Evolutionary conservation across 2,113 vertebrate species (phyloP).

Genomic region (Amazona guildingii): DNA sequence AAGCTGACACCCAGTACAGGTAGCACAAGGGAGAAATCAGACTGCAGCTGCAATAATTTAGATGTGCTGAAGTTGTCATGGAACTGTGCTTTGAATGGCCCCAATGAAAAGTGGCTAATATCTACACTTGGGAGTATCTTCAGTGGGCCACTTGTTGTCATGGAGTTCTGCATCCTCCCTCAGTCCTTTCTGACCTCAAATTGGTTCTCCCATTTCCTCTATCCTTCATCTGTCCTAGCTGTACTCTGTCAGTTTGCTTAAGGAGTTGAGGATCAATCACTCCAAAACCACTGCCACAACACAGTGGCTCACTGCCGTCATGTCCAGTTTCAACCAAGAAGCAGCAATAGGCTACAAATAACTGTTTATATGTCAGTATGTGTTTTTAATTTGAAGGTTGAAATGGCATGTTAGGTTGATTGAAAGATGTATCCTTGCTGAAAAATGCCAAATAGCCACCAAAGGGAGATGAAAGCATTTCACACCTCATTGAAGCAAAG

Average conservation of each 20-base stretch:
- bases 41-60: neutral
- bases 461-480: neutral
- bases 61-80: neutral
- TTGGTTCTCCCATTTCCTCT: neutral
- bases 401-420: neutral
- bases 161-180: neutral
- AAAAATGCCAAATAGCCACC: neutral
- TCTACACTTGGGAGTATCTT: neutral
- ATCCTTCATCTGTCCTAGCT: neutral
- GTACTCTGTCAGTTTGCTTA: neutral
- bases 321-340: neutral
- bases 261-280: neutral
- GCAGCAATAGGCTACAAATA: neutral
- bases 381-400: neutral
- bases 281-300: neutral
- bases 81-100: neutral
- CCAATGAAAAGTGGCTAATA: neutral
- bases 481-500: neutral
- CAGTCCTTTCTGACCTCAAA: neutral
- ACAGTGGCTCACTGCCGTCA: neutral
- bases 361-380: neutral
- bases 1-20: neutral
- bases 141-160: neutral
- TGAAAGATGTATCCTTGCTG: neutral
- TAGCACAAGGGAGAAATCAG: neutral